Percentiles rank a stretch among this genome's conserved stretches.
These are phyloP conservation scores for Drosophila erecta DNA, from an alignment of 1,140 invertebrate species.

Conservation along the genomic window DNA sequence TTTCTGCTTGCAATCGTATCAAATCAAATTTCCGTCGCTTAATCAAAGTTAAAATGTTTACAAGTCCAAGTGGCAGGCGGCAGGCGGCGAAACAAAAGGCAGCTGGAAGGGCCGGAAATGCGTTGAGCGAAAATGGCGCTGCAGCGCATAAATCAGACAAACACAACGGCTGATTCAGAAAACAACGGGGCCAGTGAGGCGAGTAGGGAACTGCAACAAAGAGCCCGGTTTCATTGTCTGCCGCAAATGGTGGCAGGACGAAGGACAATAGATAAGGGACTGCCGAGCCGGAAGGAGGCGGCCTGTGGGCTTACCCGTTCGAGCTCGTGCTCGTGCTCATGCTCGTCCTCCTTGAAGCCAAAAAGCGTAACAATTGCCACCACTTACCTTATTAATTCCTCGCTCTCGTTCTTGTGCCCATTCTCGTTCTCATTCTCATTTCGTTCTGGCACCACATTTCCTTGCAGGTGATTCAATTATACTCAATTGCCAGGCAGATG, in stretches of 20 bases:
- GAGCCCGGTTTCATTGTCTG: slow-evolving; percentile 59
- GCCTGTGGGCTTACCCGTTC: not conserved
- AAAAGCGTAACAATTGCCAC: slow-evolving; percentile 69
- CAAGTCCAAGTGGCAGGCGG: slow-evolving; percentile 42
- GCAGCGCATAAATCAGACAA: slow-evolving; percentile 70
- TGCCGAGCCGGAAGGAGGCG: slow-evolving; percentile 26
- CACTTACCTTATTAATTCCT: slow-evolving; percentile 73
- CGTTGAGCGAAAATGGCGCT: slow-evolving; percentile 70
- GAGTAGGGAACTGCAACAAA: slow-evolving; percentile 50
- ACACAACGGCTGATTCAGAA: slow-evolving; percentile 17
- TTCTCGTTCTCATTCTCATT: not conserved
- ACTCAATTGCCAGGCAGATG: slow-evolving; percentile 97
- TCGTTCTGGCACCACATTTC: slow-evolving; percentile 28
- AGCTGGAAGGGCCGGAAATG: slow-evolving; percentile 56
- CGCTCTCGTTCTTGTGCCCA: slow-evolving; percentile 36
- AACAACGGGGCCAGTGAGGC: slow-evolving; percentile 34
- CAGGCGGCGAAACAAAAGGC: slow-evolving; percentile 58
- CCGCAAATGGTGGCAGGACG: slow-evolving; percentile 41
- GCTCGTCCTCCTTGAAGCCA: slow-evolving; percentile 18
- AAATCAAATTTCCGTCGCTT: slow-evolving; percentile 78
- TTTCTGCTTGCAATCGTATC: slow-evolving; percentile 61
- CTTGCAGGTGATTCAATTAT: slow-evolving; percentile 94
- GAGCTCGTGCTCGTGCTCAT: too few relatives aligned
- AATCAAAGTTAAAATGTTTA: slow-evolving; percentile 77
- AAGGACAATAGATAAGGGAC: slow-evolving; percentile 11